Evolutionary conservation across 2,797 vertebrate species (phyloP), one percentile per base, ranked within the genome.

Genomic region (Channa striata): DNA sequence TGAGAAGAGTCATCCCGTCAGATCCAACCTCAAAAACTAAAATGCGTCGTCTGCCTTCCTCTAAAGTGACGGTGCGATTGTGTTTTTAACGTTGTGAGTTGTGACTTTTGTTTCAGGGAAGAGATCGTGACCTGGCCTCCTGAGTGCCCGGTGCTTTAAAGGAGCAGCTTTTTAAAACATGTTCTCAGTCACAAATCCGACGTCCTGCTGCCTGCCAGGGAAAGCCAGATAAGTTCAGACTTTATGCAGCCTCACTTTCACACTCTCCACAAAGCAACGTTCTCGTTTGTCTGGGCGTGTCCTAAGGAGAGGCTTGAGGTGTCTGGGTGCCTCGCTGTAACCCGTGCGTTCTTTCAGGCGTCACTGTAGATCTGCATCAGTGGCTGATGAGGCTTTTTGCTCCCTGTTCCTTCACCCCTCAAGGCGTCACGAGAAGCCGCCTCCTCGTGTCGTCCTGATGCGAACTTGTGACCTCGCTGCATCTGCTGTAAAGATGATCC

Each of bases 401-500:
- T 36, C 20, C 20, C 39, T 23, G 61, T 30, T 30, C 25, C 39
- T 21, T 49, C 25, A 2, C 16, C 21, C 52, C 59, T 52, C 40
- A 39, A 62, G 46, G 52, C 68, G 19, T 51, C 17, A 12, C 30
- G 49, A 30, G 25, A 54, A 56, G 33, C 25, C 25, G 6, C 25
- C 25, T 30, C 49, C 14, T 16, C 39, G 2, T 49, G 7, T 4
- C 13, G 12, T 23, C 44, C 65, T 17, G 25, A 44, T 5, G 37
- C 20, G 42, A 34, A 1, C 62, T 20, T 16, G 40, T 68, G 64
- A 72, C 34, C 54, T 50, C 52, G 9, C 36, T 8, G 1, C 67
- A n/a, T 37, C 19, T 19, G 56, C 7, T 21, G n/a, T 36, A 1
- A 20, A 39, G 57, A 21, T 11, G n/a, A 56, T 13, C 6, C 43